phyloP scores from a whole-genome alignment of 2,113 vertebrate species.

The Lota lota region DNA sequence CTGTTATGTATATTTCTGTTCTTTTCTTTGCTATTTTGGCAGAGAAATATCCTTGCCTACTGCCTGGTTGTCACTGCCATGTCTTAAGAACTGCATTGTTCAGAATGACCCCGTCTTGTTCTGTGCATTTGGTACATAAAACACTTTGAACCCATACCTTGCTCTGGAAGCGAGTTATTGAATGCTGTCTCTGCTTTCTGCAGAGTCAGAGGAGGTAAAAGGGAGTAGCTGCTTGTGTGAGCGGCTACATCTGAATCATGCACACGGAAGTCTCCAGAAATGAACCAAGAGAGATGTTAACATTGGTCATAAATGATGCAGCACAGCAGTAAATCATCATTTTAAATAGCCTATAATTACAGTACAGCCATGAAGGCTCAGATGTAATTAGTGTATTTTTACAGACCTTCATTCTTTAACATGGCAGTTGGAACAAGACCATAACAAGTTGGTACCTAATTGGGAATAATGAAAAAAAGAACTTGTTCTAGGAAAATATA shows the following conservation, averaged over 20 bases:
- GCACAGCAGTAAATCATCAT: neutral
- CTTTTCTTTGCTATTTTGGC: too few species aligned
- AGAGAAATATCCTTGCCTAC: too few species aligned
- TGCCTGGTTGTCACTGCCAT: too few species aligned
- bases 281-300: neutral
- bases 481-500: neutral
- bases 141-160: neutral
- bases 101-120: too few species aligned
- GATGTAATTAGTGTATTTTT: neutral
- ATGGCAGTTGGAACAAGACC: slow-evolving; percentile 32
- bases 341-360: neutral
- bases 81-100: too few species aligned
- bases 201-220: slow-evolving; percentile 27
- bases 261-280: slow-evolving; percentile 3
- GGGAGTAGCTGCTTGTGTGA: neutral
- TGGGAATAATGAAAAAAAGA: slow-evolving; percentile 1
- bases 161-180: slow-evolving; percentile 1
- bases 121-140: too few species aligned
- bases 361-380: too few species aligned
- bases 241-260: slow-evolving; percentile 15
- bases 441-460: slow-evolving; percentile 42
- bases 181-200: slow-evolving; percentile 1
- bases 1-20: too few species aligned
- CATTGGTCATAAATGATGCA: neutral
- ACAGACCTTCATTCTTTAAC: slow-evolving; percentile 49